phyloP scores from a whole-genome alignment of 2,113 vertebrate species.

The Picathartes gymnocephalus region DNA sequence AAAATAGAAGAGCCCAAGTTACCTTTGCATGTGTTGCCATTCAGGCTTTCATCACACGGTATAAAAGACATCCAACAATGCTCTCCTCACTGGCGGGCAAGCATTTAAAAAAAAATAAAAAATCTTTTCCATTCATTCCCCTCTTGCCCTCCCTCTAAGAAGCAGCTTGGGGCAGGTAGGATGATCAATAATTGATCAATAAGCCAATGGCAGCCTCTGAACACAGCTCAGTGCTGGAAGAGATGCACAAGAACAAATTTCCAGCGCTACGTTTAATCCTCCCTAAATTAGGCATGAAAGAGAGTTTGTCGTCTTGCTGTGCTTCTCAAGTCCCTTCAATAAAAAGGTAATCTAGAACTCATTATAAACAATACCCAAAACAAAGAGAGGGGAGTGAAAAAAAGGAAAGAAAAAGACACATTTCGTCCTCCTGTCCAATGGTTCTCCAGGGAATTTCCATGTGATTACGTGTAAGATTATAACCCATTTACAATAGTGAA shows the following conservation, averaged over 20 bases:
- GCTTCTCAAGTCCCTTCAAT: background rate
- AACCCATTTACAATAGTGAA: background rate
- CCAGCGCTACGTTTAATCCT: background rate
- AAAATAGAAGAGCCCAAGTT: conserved; percentile 1
- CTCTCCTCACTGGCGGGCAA: background rate
- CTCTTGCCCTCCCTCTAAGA: background rate
- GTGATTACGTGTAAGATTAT: background rate
- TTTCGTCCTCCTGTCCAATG: background rate
- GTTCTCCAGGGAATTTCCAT: background rate
- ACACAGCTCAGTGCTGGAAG: background rate
- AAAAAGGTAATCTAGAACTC: background rate
- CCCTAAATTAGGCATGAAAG: background rate
- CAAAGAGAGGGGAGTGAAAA: background rate
- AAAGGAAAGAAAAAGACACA: background rate
- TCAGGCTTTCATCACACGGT: background rate
- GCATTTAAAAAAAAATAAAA: background rate
- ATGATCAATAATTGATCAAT: background rate
- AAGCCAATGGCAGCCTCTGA: background rate
- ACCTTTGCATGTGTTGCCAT: background rate
- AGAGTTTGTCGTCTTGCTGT: background rate
- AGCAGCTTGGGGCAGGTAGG: background rate
- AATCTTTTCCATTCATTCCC: background rate
- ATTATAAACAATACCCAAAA: background rate
- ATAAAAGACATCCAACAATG: background rate
- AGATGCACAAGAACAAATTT: background rate